Percentiles rank a stretch among this genome's conserved stretches.
Evolutionary conservation across 1,140 invertebrate genomes (phyloP).

Genomic region (Cotesia chilonis): DNA sequence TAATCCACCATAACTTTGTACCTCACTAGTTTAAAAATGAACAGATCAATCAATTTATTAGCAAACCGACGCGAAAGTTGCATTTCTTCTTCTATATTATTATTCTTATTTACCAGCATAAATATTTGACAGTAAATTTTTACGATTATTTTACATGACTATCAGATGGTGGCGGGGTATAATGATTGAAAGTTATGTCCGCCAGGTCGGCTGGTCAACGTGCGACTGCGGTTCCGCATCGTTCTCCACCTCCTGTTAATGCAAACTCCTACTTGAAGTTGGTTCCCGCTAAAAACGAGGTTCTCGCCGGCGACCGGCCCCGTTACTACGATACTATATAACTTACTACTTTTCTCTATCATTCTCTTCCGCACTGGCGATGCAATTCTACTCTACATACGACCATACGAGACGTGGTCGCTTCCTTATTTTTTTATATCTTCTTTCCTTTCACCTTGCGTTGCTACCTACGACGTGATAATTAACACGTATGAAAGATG

Average conservation of each 20-base stretch:
- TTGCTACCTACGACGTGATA: not conserved
- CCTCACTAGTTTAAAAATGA: not conserved
- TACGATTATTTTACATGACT: not conserved
- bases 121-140: not conserved
- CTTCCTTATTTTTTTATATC: slow-evolving; percentile 16
- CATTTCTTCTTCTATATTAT: not conserved
- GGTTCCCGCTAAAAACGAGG: slow-evolving; percentile 41
- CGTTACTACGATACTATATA: slow-evolving; percentile 54
- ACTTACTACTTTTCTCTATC: not conserved
- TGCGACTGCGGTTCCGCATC: slow-evolving; percentile 47
- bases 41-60: not conserved
- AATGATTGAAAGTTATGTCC: slow-evolving; percentile 34
- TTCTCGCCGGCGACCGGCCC: slow-evolving; percentile 48
- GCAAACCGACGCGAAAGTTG: not conserved
- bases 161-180: not conserved
- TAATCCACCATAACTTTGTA: not conserved
- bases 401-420: slow-evolving; percentile 50
- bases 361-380: slow-evolving; percentile 31
- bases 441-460: slow-evolving; percentile 10
- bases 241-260: slow-evolving; percentile 34
- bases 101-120: too few relatives aligned
- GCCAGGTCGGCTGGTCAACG: slow-evolving; percentile 46
- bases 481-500: not conserved
- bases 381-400: slow-evolving; percentile 58
- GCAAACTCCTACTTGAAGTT: slow-evolving; percentile 43